Evolutionary conservation across 1,140 invertebrate genomes (phyloP), one percentile per base, ranked within the genome.

Genomic region (Aphis gossypii): DNA sequence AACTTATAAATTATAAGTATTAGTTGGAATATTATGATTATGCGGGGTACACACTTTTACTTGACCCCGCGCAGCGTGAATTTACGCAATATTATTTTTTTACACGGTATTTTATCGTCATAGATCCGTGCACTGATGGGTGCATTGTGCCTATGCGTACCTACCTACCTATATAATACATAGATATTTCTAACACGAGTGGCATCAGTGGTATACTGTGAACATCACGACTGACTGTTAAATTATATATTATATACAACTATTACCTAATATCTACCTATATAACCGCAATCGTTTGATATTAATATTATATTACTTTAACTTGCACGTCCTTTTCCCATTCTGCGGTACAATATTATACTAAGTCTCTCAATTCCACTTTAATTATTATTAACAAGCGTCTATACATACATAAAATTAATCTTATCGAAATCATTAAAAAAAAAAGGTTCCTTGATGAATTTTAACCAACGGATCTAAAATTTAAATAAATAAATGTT

Each of bases 271-370:
- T 76, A 60, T n/a, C 1, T 76, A 76, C 30, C 60, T 76, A 76
- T 18, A 76, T 18, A 18, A n/a, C 30, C 60, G 60, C 60, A 76
- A 76, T 76, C 30, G 60, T n/a, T n/a, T 76, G 60, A 76, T 76
- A 76, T 76, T 76, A 76, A 68, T 68, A 30, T n/a, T 68, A 76
- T 76, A 76, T 76, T 76, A 76, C 60, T 76, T 76, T 76, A 30
- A 76, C 60, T 76, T 5, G 60, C 60, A 14, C n/a, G 60, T 76
- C 14, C 30, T 76, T n/a, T 76, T 76, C 60, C n/a, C n/a, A n/a
- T 76, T 76, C n/a, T 1, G 18, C 60, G 60, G 60, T 35, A n/a
- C 14, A 35, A 76, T 68, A 60, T 60, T 68, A 60, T 60, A n/a
- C 60, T n/a, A 18, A 4, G 60, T 76, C n/a, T 76, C 60, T 76